Base-by-base conservation (phyloP, 2,797 vertebrate genomes). In the Argentina silus region DNA sequence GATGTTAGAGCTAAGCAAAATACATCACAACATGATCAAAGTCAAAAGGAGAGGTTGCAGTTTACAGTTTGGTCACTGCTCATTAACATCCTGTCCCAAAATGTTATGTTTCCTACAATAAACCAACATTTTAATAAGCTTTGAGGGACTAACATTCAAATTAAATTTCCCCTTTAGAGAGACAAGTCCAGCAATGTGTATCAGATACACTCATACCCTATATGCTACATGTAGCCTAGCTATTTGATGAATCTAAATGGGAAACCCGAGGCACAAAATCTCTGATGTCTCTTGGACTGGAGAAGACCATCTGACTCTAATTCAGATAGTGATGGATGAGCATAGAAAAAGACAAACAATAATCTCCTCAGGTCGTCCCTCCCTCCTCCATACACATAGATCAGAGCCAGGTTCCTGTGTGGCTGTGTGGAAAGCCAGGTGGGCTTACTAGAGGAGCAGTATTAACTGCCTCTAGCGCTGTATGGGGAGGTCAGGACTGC, bases 401-500 rank as follows among this genome's bases (percentile, higher is more conserved):
- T 74, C 74, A 81, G 69, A 80, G 65, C 51, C 9, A 5, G 51
- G 67, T 78, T 72, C 75, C 75, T 70, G 72, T 69, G 77, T 74
- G 61, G 67, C 63, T 9, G n/a, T 63, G 17, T 62, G 64, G 51
- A 60, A 14, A 27, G 56, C 65, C 47, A 74, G 55, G 72, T 68
- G 72, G 65, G 55, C 65, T 23, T 21, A 50, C 14, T 67, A 71
- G 53, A 56, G 42, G 68, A 74, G 72, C 63, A 72, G 61, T 71
- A 85, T 73, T 65, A 73, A 77, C 74, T 69, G 66, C 76, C 76
- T 73, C 53, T 21, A 60, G 74, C 68, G 21, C 19, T 0, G 10
- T 2, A 14, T 14, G 65, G 81, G 81, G 21, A 82, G 74, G 80
- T 83, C 81, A 77, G 73, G 65, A 67, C 66, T 69, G 64, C 19